Evolutionary conservation across 2,888 invertebrate species (phyloP), one percentile per base, ranked within the genome.

Genomic region (Nymphalis urticae): DNA sequence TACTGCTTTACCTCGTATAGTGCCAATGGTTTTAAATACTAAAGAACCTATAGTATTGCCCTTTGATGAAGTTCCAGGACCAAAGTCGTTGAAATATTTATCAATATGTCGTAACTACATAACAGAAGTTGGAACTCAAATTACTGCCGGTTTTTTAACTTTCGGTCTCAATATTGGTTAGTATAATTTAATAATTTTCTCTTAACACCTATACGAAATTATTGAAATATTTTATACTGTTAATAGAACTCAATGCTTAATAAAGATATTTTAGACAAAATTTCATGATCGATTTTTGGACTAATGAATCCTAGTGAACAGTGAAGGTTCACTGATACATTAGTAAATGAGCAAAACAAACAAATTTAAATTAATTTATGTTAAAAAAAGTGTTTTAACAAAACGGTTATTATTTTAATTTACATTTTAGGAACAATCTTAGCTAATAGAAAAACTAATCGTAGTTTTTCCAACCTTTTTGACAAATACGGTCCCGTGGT

Each of bases 41-140:
- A 90, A 87, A 68, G 89, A 90, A 36, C 78, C 83, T 7, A 77
- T 86, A 16, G 81, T 88, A 66, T 80, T 92, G 59, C 82, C 94
- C 0, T 95, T 95, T 79, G 95, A 95, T 72, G 94, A 95, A 0
- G 93, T 95, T 24, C 95, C 95, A 0, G 95, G 95, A 0, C 95
- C 95, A 0, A 88, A 88, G 66, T 79, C 92, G 32, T 84, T 95
- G 32, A 94, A 94, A 76, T 85, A 94, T 60, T 86, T 95, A 76
- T 93, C 95, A 9, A 94, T 85, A 77, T 83, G 94, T 73, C 94
- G 95, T 83, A 93, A 90, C 76, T 94, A 94, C 82, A 84, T 95
- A 74, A 95, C 95, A 27, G 87, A 94, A 72, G 78, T 95, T 68
- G 95, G 95, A 75, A 95, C 94, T 72, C 95, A 95, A 82, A 74